phyloP scores from a whole-genome alignment of 2,113 vertebrate genomes.

The Aegithalos caudatus region DNA sequence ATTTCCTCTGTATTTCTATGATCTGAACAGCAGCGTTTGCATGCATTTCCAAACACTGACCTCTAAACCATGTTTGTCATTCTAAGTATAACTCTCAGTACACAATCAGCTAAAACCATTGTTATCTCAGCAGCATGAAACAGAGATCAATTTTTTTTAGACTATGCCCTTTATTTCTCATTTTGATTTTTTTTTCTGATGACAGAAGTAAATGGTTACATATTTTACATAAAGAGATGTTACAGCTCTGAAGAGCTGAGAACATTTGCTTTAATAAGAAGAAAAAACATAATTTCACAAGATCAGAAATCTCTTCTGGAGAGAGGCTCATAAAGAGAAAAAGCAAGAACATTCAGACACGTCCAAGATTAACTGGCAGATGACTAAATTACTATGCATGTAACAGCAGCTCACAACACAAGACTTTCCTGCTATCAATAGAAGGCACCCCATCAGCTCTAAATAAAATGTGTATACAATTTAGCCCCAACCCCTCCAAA shows the following conservation, averaged over 20 bases:
- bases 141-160: neutral
- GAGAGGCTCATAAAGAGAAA: neutral
- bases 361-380: neutral
- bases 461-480: neutral
- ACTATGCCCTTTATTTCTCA: neutral
- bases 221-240: neutral
- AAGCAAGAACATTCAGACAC: neutral
- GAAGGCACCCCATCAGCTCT: neutral
- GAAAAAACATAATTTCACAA: neutral
- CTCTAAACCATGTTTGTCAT: neutral
- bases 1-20: neutral
- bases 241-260: neutral
- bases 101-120: neutral
- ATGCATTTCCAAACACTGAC: neutral
- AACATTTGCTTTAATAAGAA: constrained; percentile 13
- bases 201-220: constrained; percentile 6
- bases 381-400: neutral
- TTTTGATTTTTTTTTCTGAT: neutral
- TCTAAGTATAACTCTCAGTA: neutral
- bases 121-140: neutral
- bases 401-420: neutral
- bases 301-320: neutral
- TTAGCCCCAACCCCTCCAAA: neutral
- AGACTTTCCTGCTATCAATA: neutral
- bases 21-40: neutral